These are phyloP conservation scores for Larimichthys crocea DNA, from an alignment of 2,113 vertebrate species.

Conservation along the genomic window DNA sequence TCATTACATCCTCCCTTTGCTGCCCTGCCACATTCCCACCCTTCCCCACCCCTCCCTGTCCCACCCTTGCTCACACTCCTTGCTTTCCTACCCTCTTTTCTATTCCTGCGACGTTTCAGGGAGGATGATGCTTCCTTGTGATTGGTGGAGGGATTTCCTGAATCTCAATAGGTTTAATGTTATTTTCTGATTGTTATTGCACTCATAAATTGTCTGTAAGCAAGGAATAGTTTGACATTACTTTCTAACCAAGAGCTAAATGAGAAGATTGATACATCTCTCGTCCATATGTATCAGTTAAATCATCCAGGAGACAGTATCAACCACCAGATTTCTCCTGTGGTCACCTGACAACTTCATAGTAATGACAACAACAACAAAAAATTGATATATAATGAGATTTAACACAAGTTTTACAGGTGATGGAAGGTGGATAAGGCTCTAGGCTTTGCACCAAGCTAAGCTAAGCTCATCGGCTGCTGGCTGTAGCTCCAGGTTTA, in stretches of 20 bases:
- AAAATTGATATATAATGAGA: background rate
- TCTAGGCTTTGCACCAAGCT: background rate
- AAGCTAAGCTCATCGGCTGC: background rate
- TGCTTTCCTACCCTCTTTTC: background rate
- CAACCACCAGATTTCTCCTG: background rate
- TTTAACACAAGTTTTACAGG: background rate
- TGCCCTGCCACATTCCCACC: slow-evolving; percentile 44
- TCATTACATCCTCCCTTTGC: slow-evolving; percentile 20
- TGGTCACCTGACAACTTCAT: background rate
- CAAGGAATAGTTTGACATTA: background rate
- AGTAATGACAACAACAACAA: background rate
- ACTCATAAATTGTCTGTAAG: background rate
- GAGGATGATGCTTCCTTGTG: background rate
- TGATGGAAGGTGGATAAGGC: background rate
- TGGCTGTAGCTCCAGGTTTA: background rate
- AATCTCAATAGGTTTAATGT: slow-evolving; percentile 14
- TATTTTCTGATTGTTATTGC: background rate
- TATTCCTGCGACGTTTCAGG: background rate
- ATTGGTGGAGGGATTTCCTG: slow-evolving; percentile 35
- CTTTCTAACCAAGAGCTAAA: background rate
- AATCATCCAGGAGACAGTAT: background rate
- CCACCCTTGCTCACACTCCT: slow-evolving; percentile 39
- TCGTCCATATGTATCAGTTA: background rate
- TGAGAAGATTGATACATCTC: background rate
- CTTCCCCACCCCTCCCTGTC: slow-evolving; percentile 47